These are phyloP conservation scores for Hipparchia sbordonii DNA, from an alignment of 2,888 invertebrate species.

Conservation along the genomic window DNA sequence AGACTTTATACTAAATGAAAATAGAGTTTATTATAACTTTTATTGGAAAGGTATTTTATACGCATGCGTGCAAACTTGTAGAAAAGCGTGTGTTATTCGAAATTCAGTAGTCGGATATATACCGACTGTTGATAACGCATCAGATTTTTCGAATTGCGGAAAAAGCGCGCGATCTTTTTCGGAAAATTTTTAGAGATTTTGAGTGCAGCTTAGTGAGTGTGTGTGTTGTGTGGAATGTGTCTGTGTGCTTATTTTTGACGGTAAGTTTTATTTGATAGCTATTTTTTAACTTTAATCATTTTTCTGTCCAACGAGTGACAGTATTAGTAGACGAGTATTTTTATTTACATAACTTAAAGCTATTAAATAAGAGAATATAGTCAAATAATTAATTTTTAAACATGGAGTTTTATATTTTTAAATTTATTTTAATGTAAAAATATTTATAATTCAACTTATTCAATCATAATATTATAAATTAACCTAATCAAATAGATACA, in stretches of 20 bases:
- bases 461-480: no score
- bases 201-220: slow-evolving; percentile 25
- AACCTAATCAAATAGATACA: no score
- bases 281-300: neutral
- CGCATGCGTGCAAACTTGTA: slow-evolving; percentile 69
- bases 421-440: no score
- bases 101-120: slow-evolving; percentile 58
- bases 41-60: slow-evolving; percentile 45
- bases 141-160: slow-evolving; percentile 13
- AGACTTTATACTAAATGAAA: neutral
- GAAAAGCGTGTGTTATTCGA: slow-evolving; percentile 49
- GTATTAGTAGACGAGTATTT: no score
- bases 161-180: slow-evolving; percentile 37
- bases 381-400: no score
- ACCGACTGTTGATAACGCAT: slow-evolving; percentile 41
- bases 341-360: no score
- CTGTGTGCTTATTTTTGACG: slow-evolving; percentile 18
- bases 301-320: no score
- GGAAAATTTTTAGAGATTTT: slow-evolving; percentile 13
- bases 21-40: slow-evolving; percentile 41
- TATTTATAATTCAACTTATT: no score
- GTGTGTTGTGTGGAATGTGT: slow-evolving; percentile 12
- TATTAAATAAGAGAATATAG: no score
- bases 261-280: slow-evolving; percentile 27
- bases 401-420: no score